Evolutionary conservation across 2,797 vertebrate species (phyloP).

Genomic region (Clarias platycephalus): DNA sequence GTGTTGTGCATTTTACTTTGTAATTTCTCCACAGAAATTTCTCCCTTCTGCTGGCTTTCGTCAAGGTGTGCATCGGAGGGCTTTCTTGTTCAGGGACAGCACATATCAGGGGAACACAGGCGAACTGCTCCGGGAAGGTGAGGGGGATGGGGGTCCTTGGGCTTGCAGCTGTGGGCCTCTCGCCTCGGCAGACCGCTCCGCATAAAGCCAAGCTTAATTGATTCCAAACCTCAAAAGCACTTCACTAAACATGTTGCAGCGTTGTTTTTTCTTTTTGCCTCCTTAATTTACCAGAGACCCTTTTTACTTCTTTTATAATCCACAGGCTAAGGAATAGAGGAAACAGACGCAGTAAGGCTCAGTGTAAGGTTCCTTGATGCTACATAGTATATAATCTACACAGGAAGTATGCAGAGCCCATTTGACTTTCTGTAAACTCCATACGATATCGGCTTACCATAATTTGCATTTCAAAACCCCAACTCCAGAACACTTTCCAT

Average conservation of each 20-base stretch:
- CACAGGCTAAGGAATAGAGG: conserved; percentile 42
- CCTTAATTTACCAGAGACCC: conserved; percentile 74
- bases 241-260: conserved; percentile 77
- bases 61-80: conserved; percentile 82
- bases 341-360: conserved; percentile 64
- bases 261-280: conserved; percentile 61
- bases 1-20: conserved; percentile 60
- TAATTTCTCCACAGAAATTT: conserved; percentile 62
- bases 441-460: not conserved
- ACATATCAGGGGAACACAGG: conserved; percentile 24
- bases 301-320: conserved; percentile 57
- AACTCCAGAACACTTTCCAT: not conserved
- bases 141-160: conserved; percentile 73
- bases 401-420: conserved; percentile 10
- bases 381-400: not conserved
- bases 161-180: conserved; percentile 82
- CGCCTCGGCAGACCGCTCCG: conserved; percentile 75
- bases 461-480: not conserved
- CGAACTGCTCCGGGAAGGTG: conserved; percentile 42
- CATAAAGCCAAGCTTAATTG: conserved; percentile 82
- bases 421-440: not conserved
- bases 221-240: conserved; percentile 80
- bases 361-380: conserved; percentile 10
- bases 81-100: conserved; percentile 75
- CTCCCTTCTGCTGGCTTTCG: conserved; percentile 84